phyloP scores from a whole-genome alignment of 2,113 vertebrate species.

The Pachycephala philippinensis region DNA sequence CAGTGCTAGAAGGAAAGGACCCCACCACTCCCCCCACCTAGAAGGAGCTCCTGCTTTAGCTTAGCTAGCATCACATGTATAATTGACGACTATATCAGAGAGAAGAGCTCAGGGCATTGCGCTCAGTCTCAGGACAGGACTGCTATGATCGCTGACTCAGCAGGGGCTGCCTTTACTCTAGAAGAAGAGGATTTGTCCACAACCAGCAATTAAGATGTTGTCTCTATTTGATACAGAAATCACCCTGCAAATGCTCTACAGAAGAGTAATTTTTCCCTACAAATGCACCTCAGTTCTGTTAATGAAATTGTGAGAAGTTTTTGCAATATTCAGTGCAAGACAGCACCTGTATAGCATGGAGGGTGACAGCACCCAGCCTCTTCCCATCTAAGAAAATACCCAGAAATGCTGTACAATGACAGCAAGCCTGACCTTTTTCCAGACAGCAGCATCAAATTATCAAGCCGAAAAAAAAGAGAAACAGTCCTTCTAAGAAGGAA shows the following conservation, averaged over 20 bases:
- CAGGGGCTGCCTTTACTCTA: background rate
- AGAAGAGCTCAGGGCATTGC: background rate
- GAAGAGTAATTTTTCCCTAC: background rate
- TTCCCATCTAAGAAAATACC: background rate
- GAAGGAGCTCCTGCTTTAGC: background rate
- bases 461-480: background rate
- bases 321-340: background rate
- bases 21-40: background rate
- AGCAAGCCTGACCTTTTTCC: background rate
- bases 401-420: background rate
- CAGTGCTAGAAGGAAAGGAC: background rate
- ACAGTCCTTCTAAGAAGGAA: background rate
- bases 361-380: background rate
- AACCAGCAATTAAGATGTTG: background rate
- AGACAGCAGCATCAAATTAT: slow-evolving; percentile 1
- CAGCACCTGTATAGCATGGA: background rate
- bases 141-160: background rate
- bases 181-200: background rate
- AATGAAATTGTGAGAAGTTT: background rate
- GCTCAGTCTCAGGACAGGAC: background rate
- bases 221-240: background rate
- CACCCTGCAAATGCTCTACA: background rate
- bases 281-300: background rate
- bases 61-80: background rate
- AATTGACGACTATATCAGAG: background rate